These are phyloP conservation scores for Syngnathus floridae DNA, from an alignment of 2,113 vertebrate genomes.

Conservation along the genomic window DNA sequence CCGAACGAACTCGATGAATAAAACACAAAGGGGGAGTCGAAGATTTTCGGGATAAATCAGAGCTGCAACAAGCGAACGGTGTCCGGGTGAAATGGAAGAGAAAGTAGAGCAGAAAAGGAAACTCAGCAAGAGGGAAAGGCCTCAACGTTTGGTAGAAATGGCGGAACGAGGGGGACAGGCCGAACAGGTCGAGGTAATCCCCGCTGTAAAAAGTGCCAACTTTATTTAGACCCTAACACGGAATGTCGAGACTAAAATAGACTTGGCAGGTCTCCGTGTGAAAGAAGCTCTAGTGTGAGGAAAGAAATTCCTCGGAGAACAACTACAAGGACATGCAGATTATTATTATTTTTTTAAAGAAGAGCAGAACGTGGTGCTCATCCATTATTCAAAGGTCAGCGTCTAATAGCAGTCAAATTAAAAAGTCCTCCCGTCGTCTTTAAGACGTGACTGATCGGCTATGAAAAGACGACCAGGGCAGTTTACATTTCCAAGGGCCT, in stretches of 20 bases:
- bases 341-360: constrained; percentile 11
- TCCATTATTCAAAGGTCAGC: constrained; percentile 48
- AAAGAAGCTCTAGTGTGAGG: constrained; percentile 25
- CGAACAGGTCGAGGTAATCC: too few relatives aligned
- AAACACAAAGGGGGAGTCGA: constrained; percentile 26
- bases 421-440: constrained; percentile 49
- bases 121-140: background rate
- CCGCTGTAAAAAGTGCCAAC: too few relatives aligned
- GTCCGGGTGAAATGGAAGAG: background rate
- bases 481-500: constrained; percentile 28
- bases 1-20: constrained; percentile 25
- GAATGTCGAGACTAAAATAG: too few relatives aligned
- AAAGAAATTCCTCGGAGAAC: constrained; percentile 25
- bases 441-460: constrained; percentile 37
- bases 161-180: too few relatives aligned
- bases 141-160: too few relatives aligned
- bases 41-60: background rate
- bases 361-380: constrained; percentile 42
- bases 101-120: background rate
- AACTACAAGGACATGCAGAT: constrained; percentile 30
- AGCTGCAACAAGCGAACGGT: background rate
- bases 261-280: constrained; percentile 17
- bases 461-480: constrained; percentile 48
- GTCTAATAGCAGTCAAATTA: constrained; percentile 50
- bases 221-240: too few relatives aligned